phyloP scores from a whole-genome alignment of 2,888 invertebrate species.

The Xanthorhoe spadicearia region DNA sequence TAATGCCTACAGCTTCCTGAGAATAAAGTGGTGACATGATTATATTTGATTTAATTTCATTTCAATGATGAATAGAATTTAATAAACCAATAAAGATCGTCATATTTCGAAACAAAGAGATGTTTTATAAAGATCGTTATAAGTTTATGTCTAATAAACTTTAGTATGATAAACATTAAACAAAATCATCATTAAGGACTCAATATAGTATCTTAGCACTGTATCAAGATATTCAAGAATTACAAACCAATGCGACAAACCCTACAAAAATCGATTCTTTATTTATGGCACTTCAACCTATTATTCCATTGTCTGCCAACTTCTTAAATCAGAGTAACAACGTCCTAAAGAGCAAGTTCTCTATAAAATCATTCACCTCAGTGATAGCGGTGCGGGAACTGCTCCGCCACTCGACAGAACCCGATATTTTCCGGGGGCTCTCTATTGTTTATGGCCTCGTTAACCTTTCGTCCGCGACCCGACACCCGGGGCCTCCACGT shows the following conservation, averaged over 20 bases:
- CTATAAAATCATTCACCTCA: conserved; percentile 11
- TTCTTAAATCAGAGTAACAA: neutral
- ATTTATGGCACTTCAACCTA: neutral
- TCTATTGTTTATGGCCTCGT: conserved; percentile 23
- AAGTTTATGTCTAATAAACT: no score
- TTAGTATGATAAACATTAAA: no score
- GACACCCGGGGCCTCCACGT: conserved; percentile 10
- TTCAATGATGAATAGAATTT: no score
- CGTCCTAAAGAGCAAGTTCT: neutral
- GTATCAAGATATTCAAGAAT: no score
- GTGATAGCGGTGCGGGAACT: neutral
- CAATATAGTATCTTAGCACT: no score
- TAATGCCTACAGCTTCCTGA: no score
- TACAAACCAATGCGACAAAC: neutral
- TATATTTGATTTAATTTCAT: no score
- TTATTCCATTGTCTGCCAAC: neutral
- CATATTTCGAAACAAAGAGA: no score
- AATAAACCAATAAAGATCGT: no score
- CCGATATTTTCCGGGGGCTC: conserved; percentile 13
- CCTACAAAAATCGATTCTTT: neutral
- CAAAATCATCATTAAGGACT: no score
- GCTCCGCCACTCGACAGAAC: conserved; percentile 7
- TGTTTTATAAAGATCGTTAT: no score
- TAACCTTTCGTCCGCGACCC: conserved; percentile 24
- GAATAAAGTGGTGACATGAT: no score